Conservation (phyloP, 2,113 vertebrate species). For the Cichladusa arquata region DNA sequence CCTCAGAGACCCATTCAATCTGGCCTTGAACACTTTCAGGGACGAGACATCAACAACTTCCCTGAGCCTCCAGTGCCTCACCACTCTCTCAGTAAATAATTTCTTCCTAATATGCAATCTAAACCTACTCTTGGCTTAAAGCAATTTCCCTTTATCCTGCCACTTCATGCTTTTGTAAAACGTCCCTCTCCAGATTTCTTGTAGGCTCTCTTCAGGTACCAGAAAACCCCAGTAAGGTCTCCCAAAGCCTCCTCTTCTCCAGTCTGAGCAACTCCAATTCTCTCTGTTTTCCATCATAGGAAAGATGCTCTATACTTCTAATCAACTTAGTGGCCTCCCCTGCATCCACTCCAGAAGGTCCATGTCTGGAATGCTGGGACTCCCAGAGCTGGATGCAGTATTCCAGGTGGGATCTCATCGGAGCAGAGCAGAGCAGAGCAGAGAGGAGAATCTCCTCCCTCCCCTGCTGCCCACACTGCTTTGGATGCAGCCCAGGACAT, state of each 20-base stretch:
- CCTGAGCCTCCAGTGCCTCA: neutral
- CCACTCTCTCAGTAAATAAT: neutral
- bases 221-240: neutral
- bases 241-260: neutral
- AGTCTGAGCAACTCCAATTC: neutral
- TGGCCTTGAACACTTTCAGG: neutral
- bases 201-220: neutral
- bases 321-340: neutral
- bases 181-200: neutral
- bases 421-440: neutral
- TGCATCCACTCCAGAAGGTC: fast-evolving
- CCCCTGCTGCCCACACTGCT: fast-evolving
- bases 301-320: neutral
- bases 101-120: neutral
- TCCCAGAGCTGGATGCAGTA: neutral
- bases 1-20: neutral
- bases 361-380: fast-evolving
- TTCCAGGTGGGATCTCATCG: fast-evolving
- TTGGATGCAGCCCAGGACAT: neutral
- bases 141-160: neutral
- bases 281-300: neutral
- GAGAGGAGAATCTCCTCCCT: neutral
- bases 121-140: neutral
- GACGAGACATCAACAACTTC: neutral
- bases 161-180: neutral